A percentile compares a stretch with the other conserved stretches of the same genome.
Evolutionary conservation across 2,113 vertebrate genomes (phyloP).

Genomic region (Hemiprocne comata): DNA sequence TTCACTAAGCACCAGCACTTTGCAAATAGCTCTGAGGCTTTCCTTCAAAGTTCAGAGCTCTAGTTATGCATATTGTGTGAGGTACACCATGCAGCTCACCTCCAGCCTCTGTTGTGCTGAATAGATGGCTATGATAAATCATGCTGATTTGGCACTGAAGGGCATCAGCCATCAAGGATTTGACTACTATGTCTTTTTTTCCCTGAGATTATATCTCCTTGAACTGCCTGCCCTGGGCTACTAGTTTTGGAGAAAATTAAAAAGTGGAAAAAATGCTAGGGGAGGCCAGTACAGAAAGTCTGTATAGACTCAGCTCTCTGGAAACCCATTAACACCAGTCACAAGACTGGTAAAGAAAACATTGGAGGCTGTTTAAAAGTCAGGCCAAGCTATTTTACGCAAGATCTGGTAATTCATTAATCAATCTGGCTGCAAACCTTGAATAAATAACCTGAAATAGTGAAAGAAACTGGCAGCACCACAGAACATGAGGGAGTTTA

Average conservation of each 20-base stretch:
- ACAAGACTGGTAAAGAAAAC: constrained; percentile 76
- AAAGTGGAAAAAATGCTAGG: constrained; percentile 33
- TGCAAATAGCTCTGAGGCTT: constrained; percentile 86
- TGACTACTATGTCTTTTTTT: constrained; percentile 23
- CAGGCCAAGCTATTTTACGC: constrained; percentile 81
- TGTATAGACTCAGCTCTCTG: constrained; percentile 32
- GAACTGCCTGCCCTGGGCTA: constrained; percentile 69
- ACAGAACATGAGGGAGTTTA: constrained; percentile 24
- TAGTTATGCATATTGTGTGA: constrained; percentile 66
- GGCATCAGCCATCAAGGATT: constrained; percentile 65
- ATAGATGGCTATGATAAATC: constrained; percentile 70
- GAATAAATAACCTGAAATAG: constrained; percentile 80
- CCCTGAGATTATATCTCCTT: constrained; percentile 50
- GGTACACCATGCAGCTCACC: constrained; percentile 60
- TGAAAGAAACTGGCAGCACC: constrained; percentile 61
- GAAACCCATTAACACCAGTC: constrained; percentile 79
- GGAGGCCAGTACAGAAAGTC: constrained; percentile 29
- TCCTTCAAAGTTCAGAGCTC: constrained; percentile 80
- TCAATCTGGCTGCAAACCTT: constrained; percentile 72
- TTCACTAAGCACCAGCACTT: constrained; percentile 81
- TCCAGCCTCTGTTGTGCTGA: constrained; percentile 62
- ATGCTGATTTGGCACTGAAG: constrained; percentile 68
- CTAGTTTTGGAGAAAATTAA: constrained; percentile 62
- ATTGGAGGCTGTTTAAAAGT: constrained; percentile 75
- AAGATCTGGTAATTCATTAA: constrained; percentile 88